Evolutionary conservation across 2,888 invertebrate species (phyloP).

Genomic region (Melipona beecheii): DNA sequence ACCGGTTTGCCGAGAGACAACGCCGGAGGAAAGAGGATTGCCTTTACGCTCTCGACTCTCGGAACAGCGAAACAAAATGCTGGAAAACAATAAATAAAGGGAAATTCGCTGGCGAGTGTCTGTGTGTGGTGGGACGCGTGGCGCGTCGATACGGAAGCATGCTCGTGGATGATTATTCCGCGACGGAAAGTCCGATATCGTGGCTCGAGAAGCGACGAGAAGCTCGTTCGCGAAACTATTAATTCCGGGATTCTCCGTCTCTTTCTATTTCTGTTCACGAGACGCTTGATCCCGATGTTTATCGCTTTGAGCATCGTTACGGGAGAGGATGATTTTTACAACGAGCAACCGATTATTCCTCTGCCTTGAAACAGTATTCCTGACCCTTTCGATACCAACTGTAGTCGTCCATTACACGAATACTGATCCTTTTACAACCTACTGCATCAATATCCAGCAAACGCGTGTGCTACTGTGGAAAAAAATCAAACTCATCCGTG

Average conservation of each 20-base stretch:
- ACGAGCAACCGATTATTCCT: background rate
- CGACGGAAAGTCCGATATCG: slow-evolving; percentile 50
- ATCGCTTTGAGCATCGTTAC: slow-evolving; percentile 15
- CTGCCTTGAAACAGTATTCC: too few relatives aligned
- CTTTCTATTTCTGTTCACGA: slow-evolving; percentile 17
- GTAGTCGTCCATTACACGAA: too few relatives aligned
- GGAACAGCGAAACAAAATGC: slow-evolving; percentile 14
- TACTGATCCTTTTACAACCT: too few relatives aligned
- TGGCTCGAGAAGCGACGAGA: slow-evolving; percentile 36
- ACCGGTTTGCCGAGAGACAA: slow-evolving; percentile 10
- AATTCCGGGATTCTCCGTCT: slow-evolving; percentile 22
- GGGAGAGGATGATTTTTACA: background rate
- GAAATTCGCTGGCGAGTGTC: slow-evolving; percentile 3
- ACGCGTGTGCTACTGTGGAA: too few relatives aligned
- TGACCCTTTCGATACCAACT: too few relatives aligned
- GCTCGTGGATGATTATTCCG: slow-evolving; percentile 28
- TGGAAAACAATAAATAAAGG: slow-evolving; percentile 45
- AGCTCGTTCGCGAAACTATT: slow-evolving; percentile 32
- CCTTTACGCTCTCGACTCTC: background rate
- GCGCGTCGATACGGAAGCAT: slow-evolving; percentile 32
- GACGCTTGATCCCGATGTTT: slow-evolving; percentile 26
- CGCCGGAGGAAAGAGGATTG: slow-evolving; percentile 48
- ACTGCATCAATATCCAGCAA: too few relatives aligned
- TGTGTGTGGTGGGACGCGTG: slow-evolving; percentile 10
- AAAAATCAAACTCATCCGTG: too few relatives aligned